phyloP scores from a whole-genome alignment of 1,140 invertebrate genomes.

The Mamestra configurata region DNA sequence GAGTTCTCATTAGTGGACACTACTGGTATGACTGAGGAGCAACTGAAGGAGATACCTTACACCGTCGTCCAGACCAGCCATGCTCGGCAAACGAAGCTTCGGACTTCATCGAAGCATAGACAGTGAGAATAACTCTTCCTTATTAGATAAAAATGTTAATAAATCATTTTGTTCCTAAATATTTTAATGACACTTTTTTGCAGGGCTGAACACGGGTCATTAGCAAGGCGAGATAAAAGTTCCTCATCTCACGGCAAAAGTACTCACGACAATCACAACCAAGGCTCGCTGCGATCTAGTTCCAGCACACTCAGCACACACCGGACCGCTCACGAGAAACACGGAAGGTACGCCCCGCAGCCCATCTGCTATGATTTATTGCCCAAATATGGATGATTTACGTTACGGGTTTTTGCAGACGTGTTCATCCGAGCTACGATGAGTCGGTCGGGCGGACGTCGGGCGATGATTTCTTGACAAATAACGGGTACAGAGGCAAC shows the following conservation, averaged over 20 bases:
- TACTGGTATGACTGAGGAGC: conserved; percentile 95
- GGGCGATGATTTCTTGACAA: conserved; percentile 79
- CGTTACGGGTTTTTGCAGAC: conserved; percentile 68
- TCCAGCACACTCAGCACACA: conserved; percentile 85
- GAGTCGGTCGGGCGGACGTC: conserved; percentile 67
- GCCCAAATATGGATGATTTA: conserved; percentile 47
- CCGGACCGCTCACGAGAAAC: conserved; percentile 75
- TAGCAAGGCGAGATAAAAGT: conserved; percentile 82
- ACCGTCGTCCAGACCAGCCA: conserved; percentile 94
- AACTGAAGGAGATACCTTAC: conserved; percentile 97
- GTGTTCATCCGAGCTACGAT: conserved; percentile 80
- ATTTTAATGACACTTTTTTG: conserved; percentile 49
- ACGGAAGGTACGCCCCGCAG: conserved; percentile 74
- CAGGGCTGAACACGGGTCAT: conserved; percentile 81
- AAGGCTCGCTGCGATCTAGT: conserved; percentile 84
- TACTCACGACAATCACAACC: conserved; percentile 80
- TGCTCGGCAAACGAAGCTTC: conserved; percentile 88
- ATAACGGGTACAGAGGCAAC: conserved; percentile 78
- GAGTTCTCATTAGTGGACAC: conserved; percentile 97
- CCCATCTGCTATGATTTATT: conserved; percentile 45
- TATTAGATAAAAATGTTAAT: not conserved
- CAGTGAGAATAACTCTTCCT: conserved; percentile 69
- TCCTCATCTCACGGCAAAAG: conserved; percentile 77
- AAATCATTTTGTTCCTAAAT: conserved; percentile 32
- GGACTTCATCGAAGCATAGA: conserved; percentile 85